Evolutionary conservation across 2,888 invertebrate species (phyloP), one percentile per base, ranked within the genome.

Genomic region (Melikaiella ostensackeni): DNA sequence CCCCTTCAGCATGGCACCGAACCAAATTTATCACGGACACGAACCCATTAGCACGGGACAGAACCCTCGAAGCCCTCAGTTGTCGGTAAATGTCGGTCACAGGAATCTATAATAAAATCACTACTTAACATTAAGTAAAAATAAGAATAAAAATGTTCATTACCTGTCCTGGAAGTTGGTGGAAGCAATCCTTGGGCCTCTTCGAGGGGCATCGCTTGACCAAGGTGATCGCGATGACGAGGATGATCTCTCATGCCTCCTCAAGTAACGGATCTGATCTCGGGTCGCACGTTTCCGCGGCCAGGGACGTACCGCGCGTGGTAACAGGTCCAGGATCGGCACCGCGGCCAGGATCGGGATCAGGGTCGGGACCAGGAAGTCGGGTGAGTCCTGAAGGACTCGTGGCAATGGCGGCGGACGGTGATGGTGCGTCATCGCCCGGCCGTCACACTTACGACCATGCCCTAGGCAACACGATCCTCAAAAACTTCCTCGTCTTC

Each of bases 401-500:
- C 90, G 86, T 88, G 85, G 82, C 83, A 84, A 87, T 84, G 87
- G 86, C 86, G 86, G 81, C 81, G 84, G 87, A 87, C 86, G 88
- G 86, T 87, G 87, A 85, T 89, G 86, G 86, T 88, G 89, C 87
- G 88, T 90, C 90, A 90, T 90, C 90, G 90, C 90, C 90, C 89
- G 87, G 89, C 87, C 88, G 88, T 89, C 89, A 84, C 88, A 86
- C 84, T 86, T 83, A 88, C 87, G 85, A 89, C 87, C 90, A 90
- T 90, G 85, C 86, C 89, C 89, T 81, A 83, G 76, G 82, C 81
- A 74, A 61, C 75, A 55, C 46, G 62, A 74, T 59, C 24, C 57
- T 75, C 1, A 70, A 50, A 70, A 70, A 30, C 50, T 50, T 70
- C 70, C 50, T 70, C 70, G 30, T 50, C 30, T 21, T 35, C n/a